phyloP scores from a whole-genome alignment of 2,113 vertebrate species.

The Tachysurus fulvidraco region DNA sequence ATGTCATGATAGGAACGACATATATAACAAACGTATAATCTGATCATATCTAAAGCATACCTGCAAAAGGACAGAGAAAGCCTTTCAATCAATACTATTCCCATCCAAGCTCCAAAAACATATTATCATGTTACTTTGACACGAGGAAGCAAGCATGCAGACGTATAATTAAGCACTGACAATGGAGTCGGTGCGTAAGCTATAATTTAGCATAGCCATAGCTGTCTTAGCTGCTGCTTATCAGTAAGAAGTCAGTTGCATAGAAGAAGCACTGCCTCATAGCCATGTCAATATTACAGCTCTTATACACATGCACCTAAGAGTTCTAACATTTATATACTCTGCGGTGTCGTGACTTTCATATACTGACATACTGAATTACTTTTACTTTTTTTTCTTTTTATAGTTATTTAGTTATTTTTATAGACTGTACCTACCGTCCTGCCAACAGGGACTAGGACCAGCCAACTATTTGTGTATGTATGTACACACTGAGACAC shows the following conservation, averaged over 20 bases:
- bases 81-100: not conserved
- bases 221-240: not conserved
- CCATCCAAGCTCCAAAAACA: not conserved
- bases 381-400: not conserved
- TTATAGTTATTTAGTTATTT: not conserved
- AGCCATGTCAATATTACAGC: not conserved
- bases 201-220: constrained; percentile 11
- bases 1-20: not conserved
- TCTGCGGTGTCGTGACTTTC: not conserved
- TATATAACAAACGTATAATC: not conserved
- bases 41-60: not conserved
- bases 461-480: not conserved
- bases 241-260: not conserved
- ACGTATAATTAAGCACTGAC: not conserved
- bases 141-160: not conserved
- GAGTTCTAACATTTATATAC: not conserved
- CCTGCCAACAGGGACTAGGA: not conserved
- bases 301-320: not conserved
- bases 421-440: not conserved
- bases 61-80: not conserved
- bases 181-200: not conserved
- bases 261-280: not conserved
- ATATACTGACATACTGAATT: not conserved
- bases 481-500: not conserved
- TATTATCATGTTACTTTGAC: not conserved